phyloP scores from a whole-genome alignment of 2,113 vertebrate genomes.

The Arenaria interpres region DNA sequence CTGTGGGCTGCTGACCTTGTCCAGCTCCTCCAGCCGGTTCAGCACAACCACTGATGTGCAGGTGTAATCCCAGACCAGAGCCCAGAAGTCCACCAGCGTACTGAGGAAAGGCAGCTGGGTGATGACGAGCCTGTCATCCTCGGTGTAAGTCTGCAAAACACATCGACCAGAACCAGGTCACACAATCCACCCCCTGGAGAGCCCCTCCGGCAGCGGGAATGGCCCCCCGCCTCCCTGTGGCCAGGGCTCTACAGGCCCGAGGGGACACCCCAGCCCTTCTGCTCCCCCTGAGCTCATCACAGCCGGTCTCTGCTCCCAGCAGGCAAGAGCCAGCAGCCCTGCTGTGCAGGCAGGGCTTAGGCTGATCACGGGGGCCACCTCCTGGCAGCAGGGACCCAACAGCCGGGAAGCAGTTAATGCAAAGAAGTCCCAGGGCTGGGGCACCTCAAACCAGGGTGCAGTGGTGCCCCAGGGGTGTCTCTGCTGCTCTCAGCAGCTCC shows the following conservation, averaged over 20 bases:
- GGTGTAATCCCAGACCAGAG: slow-evolving; percentile 67
- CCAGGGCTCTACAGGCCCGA: not conserved
- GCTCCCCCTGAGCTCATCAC: not conserved
- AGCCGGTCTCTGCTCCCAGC: not conserved
- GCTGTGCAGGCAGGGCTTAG: not conserved
- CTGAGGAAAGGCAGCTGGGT: slow-evolving; percentile 56
- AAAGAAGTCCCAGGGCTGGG: not conserved
- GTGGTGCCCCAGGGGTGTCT: fast-evolving
- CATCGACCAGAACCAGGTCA: fast-evolving
- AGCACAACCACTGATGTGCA: slow-evolving; percentile 52
- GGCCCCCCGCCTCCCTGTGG: not conserved
- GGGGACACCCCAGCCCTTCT: not conserved
- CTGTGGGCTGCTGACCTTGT: slow-evolving; percentile 18
- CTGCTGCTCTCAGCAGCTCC: not conserved
- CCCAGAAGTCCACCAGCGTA: slow-evolving; percentile 64
- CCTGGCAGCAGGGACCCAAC: not conserved
- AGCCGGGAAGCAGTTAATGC: fast-evolving
- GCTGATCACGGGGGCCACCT: not conserved
- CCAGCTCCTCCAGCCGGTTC: slow-evolving; percentile 21
- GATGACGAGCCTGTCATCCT: slow-evolving; percentile 47
- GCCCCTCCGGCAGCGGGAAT: fast-evolving
- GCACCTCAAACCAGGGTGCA: not conserved
- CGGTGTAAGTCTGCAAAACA: slow-evolving; percentile 28
- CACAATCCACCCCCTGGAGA: fast-evolving
- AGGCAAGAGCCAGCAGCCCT: not conserved